Base-by-base conservation (phyloP, 2,888 invertebrate species). In the Proisotoma minuta region DNA sequence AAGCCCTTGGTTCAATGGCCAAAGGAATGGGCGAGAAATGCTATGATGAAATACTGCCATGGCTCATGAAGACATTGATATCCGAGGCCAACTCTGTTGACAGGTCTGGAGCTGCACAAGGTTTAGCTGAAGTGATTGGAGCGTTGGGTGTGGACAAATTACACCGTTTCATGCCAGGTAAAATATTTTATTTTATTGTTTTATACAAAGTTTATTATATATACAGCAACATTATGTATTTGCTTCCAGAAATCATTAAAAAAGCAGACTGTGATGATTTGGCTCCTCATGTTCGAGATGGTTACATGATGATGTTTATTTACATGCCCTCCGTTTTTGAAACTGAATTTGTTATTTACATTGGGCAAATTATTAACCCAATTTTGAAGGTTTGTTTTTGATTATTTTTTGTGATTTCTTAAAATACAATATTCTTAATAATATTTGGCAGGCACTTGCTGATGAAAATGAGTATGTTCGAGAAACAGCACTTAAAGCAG, bases 291-390 rank as follows among this genome's bases (percentile, higher is more conserved):
- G 97, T 99, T 1, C 92, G 98, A 76, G 99, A 99, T 80, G 99
- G 99, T 48, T 99, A 99, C 81, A 96, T 99, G 67, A 96, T 99
- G 94, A 94, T 99, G 93, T 99, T 97, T 79, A 98, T 99, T 76
- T 99, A 98, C 81, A 91, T 99, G 87, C 99, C 99, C 2, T 88
- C 89, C 65, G 95, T 96, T 12, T 98, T 99, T 80, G 93, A 92
- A 4, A 87, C 88, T 69, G 92, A 94, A 77, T 99, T 99, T 80
- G 88, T 91, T 1, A 91, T 91, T 0, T 99, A 97, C 80, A 90
- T 97, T 75, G 91, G 96, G 0, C 91, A 92, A 77, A 97, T 99
- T 74, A 93, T 99, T 75, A 96, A 92, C 78, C 95, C 97, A 1
- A 96, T 99, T 72, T 82, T 99, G 29, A 92, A 95, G 77, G 82